These are phyloP conservation scores for Planiliza haematocheilus DNA, from an alignment of 2,113 vertebrate species.

Conservation along the genomic window DNA sequence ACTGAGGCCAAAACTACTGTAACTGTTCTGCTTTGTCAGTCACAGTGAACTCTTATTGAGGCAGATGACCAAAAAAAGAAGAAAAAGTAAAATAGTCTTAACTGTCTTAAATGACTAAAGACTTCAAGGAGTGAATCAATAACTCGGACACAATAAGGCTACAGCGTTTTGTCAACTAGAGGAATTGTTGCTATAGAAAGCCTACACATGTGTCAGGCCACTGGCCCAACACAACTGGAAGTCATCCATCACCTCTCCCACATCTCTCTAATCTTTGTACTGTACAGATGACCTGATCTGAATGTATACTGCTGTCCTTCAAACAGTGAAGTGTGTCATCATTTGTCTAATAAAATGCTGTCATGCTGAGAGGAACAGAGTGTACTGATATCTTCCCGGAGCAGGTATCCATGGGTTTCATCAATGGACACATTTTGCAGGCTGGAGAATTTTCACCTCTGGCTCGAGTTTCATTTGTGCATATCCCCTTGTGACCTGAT, in stretches of 20 bases:
- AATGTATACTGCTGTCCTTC: conserved; percentile 81
- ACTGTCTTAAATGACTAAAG: conserved; percentile 56
- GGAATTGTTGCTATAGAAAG: conserved; percentile 38
- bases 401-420: not conserved
- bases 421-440: not conserved
- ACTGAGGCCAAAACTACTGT: conserved; percentile 51
- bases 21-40: conserved; percentile 14
- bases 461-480: no score
- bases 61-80: not conserved
- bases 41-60: not conserved
- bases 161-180: conserved; percentile 16
- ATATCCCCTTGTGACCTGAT: conserved; percentile 1
- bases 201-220: conserved; percentile 13
- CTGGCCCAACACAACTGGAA: conserved; percentile 53
- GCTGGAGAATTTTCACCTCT: not conserved
- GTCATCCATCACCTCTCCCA: conserved; percentile 59
- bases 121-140: conserved; percentile 45
- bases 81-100: not conserved
- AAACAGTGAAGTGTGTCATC: conserved; percentile 78
- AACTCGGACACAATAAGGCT: conserved; percentile 32
- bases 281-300: conserved; percentile 78
- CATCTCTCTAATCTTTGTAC: conserved; percentile 66
- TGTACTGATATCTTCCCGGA: conserved; percentile 41
- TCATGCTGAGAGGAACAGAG: conserved; percentile 47
- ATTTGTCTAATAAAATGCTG: conserved; percentile 81